Evolutionary conservation across 2,113 vertebrate genomes (phyloP).

Genomic region (Cisticola juncidis): DNA sequence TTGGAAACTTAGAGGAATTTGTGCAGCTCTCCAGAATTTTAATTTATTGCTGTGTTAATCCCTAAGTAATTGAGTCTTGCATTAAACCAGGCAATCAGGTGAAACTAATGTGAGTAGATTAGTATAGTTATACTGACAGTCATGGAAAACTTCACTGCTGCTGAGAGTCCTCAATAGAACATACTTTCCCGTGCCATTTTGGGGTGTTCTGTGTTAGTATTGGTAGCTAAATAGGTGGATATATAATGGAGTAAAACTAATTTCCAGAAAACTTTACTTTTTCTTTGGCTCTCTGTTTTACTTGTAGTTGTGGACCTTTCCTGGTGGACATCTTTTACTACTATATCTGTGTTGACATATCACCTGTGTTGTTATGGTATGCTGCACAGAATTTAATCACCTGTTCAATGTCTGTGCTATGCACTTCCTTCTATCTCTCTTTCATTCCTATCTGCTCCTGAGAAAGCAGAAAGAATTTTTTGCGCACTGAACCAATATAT

Average conservation of each 20-base stretch:
- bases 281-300: background rate
- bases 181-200: background rate
- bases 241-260: background rate
- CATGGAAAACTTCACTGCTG: background rate
- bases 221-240: background rate
- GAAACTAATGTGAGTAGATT: conserved; percentile 48
- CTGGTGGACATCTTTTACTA: background rate
- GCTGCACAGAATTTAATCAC: background rate
- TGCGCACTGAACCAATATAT: background rate
- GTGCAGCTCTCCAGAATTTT: conserved; percentile 9
- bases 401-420: background rate
- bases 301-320: background rate
- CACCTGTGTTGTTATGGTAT: background rate
- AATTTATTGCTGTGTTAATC: conserved; percentile 31
- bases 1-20: conserved; percentile 5
- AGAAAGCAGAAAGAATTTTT: background rate
- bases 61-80: conserved; percentile 29
- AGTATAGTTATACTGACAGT: background rate
- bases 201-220: background rate
- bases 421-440: background rate
- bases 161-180: background rate
- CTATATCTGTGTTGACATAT: background rate
- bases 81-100: conserved; percentile 39
- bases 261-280: background rate
- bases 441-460: background rate